A percentile compares a stretch with the other conserved stretches of the same genome.
phyloP scores from a whole-genome alignment of 2,113 vertebrate species.

The Protomyctophum bolini region DNA sequence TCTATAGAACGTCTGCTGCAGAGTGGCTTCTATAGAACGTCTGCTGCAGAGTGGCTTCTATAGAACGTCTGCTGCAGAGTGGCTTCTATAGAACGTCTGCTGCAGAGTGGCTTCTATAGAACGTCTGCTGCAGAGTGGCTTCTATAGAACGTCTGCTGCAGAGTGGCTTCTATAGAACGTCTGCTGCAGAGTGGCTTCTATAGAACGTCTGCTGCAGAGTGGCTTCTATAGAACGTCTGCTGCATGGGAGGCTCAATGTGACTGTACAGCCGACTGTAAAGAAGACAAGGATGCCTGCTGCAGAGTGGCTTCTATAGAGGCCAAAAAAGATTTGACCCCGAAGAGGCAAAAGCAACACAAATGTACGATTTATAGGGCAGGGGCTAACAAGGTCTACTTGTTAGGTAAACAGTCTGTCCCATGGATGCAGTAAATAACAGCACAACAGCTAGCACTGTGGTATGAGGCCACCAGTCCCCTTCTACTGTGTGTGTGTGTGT shows the following conservation, averaged over 20 bases:
- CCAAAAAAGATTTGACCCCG: conserved; percentile 38
- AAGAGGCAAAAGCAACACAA: conserved; percentile 61
- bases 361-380: conserved; percentile 70
- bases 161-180: conserved; percentile 10
- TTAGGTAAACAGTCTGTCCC: conserved; percentile 74
- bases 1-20: conserved; percentile 16
- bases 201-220: conserved; percentile 12
- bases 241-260: conserved; percentile 15
- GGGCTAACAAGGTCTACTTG: conserved; percentile 72
- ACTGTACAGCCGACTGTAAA: conserved; percentile 17
- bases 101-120: conserved; percentile 7
- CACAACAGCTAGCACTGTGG: conserved; percentile 55
- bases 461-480: conserved; percentile 13
- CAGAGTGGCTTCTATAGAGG: conserved; percentile 12
- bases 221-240: conserved; percentile 12
- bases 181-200: conserved; percentile 11
- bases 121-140: conserved; percentile 11
- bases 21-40: conserved; percentile 10
- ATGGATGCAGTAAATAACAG: conserved; percentile 74
- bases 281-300: conserved; percentile 18
- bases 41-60: conserved; percentile 11
- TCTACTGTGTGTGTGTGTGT: conserved; percentile 7
- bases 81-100: conserved; percentile 19
- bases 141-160: conserved; percentile 16
- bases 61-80: conserved; percentile 12